Base-by-base conservation (phyloP, 2,113 vertebrate genomes). In the Strix aluco region DNA sequence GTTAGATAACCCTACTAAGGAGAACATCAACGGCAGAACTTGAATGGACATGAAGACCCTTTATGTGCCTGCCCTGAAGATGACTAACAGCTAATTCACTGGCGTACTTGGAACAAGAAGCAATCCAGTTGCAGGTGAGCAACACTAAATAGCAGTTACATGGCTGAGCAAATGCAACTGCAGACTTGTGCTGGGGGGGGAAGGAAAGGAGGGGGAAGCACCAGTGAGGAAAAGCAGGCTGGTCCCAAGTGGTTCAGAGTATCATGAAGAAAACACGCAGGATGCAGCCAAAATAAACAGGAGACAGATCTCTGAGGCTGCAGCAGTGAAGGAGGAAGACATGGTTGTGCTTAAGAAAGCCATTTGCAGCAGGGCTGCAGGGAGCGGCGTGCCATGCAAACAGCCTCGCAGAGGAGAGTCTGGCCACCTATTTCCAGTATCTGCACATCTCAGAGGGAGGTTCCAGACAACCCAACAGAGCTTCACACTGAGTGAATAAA, bases 261-360 rank as follows among this genome's bases (percentile, higher is more conserved):
- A 78, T 30, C 42, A 13, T 0, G 11, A 34, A 27, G 47, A 51
- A 80, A 95, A 86, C 70, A 82, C 0, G 1, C 0, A 8, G 63
- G 67, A 47, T 51, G 44, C 32, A 51, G 84, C 72, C 90, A 91
- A 65, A 89, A 32, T 8, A 77, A 95, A 89, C 26, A 65, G 40
- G 69, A 57, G 58, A 5, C 32, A 46, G 22, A n/a, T 25, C 54
- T 59, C 10, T 0, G 6, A 19, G 67, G 72, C 67, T 51, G 58
- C 1, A 8, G 62, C 40, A 16, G 58, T 16, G 8, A 51, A 67
- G 74, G 23, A 62, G 57, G 70, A 85, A 59, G 84, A 42, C 6
- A 4, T 0, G 47, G 62, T 11, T 67, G 62, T 63, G 57, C 63
- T 57, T 11, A 19, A 67, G 52, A 20, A 44, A 73, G 47, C 4